Base-by-base conservation (phyloP, 2,797 vertebrate genomes). In the Semotilus atromaculatus region DNA sequence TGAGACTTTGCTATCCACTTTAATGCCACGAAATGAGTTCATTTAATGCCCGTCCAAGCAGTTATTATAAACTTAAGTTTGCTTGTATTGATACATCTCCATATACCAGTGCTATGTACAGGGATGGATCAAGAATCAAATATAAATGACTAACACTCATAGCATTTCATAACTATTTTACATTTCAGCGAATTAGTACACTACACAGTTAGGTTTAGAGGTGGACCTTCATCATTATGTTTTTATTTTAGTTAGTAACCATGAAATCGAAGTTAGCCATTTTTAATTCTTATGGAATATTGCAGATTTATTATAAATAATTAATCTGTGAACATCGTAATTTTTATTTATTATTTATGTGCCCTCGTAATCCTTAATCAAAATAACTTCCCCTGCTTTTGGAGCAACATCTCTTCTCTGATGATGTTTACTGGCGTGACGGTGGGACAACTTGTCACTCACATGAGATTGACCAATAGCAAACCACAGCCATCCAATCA, bases 1-100 rank as follows among this genome's bases (percentile, higher is more conserved):
- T 79, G 67, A 79, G 67, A 48, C 74, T 83, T 14, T 82, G 79
- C n/a, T 77, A 77, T 53, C 80, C 73, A 8, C 31, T 86, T 64
- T 75, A 51, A 38, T n/a, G 7, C 8, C n/a, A 34, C 2, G 1
- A 36, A 68, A 80, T 38, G 4, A 36, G 19, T 51, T 38, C 11
- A 53, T 18, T 11, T 5, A 3, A 10, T 53, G 48, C 29, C 48
- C 7, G 6, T n/a, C n/a, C n/a, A n/a, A 53, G 48, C 48, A 53
- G 31, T 14, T 48, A 1, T 67, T n/a, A 58, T 21, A 26, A 26
- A 11, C 11, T 5, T n/a, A 26, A 5, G 58, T 60, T 60, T 60
- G 55, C 58, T 62, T 62, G 58, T 26, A 29, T 60, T 62, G 13
- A 29, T 29, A 1, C 5, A 62, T 62, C 11, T 62, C n/a, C 13